phyloP scores from a whole-genome alignment of 1,140 invertebrate genomes.

The Paraescarpia echinospica region DNA sequence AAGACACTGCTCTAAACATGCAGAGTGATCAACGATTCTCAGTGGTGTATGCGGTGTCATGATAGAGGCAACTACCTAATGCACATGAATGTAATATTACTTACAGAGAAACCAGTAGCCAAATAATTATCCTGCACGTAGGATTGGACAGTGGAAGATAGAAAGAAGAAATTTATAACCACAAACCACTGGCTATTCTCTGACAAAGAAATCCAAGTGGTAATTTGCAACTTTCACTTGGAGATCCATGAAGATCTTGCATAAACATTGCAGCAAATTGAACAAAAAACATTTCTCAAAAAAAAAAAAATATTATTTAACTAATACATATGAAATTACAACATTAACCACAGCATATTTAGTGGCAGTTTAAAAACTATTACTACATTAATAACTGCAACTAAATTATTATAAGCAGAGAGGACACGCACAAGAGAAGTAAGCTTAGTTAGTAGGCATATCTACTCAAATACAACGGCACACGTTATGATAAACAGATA shows the following conservation, averaged over 20 bases:
- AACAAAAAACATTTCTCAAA: not conserved
- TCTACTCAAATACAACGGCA: not conserved
- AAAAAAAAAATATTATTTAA: not conserved
- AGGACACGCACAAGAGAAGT: not conserved
- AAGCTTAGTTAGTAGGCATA: not conserved
- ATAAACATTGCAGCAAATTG: not conserved
- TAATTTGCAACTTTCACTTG: not conserved
- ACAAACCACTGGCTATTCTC: not conserved
- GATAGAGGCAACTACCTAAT: not conserved
- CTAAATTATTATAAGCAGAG: too few relatives aligned
- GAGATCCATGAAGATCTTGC: not conserved
- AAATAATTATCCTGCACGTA: not conserved
- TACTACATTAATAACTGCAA: too few relatives aligned
- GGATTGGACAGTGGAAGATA: not conserved
- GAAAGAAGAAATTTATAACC: not conserved
- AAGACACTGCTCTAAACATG: not conserved
- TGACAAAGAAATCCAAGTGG: not conserved
- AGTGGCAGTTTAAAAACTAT: not conserved
- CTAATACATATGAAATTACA: not conserved
- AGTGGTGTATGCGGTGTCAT: not conserved
- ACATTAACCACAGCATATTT: not conserved
- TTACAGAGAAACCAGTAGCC: not conserved
- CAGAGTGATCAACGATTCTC: not conserved
- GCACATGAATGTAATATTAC: not conserved
- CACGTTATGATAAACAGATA: too few relatives aligned